phyloP scores from a whole-genome alignment of 1,140 invertebrate genomes.

The Vanessa atalanta region DNA sequence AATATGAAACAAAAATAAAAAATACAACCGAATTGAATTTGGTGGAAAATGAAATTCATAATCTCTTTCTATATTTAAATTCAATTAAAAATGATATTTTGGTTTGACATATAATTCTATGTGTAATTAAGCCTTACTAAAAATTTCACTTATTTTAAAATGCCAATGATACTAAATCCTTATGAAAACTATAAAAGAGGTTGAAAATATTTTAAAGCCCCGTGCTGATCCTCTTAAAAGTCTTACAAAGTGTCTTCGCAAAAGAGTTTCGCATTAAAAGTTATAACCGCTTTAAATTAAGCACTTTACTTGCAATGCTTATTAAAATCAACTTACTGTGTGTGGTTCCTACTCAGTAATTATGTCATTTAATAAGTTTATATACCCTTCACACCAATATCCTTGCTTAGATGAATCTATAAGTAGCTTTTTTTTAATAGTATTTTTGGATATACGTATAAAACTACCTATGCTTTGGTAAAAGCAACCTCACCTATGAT shows the following conservation, averaged over 20 bases:
- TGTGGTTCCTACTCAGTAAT: background rate
- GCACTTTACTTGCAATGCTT: too few relatives aligned
- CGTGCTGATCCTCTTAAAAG: background rate
- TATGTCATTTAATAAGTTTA: conserved; percentile 1
- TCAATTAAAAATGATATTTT: too few relatives aligned
- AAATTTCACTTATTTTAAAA: too few relatives aligned
- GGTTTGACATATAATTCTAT: too few relatives aligned
- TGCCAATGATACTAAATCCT: background rate
- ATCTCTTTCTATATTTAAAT: too few relatives aligned
- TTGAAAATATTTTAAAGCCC: background rate
- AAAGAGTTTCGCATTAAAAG: background rate
- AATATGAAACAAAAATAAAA: too few relatives aligned
- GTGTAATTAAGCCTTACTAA: too few relatives aligned
- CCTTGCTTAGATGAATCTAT: background rate
- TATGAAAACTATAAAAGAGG: background rate
- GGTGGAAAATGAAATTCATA: too few relatives aligned
- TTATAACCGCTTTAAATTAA: too few relatives aligned
- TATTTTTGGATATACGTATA: background rate
- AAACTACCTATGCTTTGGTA: background rate
- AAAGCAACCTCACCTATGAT: too few relatives aligned
- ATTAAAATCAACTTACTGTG: background rate
- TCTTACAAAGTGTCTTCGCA: background rate
- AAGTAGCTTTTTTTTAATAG: background rate
- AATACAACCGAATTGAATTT: too few relatives aligned
- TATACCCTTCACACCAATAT: background rate